Conservation (phyloP, 2,113 vertebrate species). For the Tragelaphus scriptus region DNA sequence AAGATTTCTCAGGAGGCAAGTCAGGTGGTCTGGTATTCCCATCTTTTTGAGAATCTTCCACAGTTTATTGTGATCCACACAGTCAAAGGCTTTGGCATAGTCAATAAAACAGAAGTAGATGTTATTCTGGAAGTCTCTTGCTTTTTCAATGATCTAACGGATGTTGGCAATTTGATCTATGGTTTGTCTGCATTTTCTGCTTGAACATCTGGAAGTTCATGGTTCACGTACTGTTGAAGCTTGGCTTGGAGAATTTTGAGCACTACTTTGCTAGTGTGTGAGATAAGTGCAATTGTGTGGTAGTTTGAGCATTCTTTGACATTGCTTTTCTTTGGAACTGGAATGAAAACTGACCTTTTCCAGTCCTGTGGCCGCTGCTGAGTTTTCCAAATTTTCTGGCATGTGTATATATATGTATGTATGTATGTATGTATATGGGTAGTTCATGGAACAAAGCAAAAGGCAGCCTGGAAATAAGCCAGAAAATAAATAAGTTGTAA, state of each 20-base stretch:
- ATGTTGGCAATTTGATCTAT: not conserved
- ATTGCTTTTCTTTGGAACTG: not conserved
- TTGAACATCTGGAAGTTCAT: not conserved
- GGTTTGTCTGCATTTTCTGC: not conserved
- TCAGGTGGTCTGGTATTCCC: not conserved
- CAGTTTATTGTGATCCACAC: not conserved
- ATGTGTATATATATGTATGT: rapidly evolving
- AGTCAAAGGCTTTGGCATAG: not conserved
- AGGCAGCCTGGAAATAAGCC: not conserved
- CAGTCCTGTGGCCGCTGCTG: not conserved
- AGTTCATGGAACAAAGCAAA: not conserved
- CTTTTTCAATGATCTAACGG: not conserved
- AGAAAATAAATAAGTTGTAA: not conserved
- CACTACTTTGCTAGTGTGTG: not conserved
- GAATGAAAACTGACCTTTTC: not conserved
- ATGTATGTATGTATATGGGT: not conserved
- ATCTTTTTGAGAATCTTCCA: not conserved
- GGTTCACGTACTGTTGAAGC: not conserved
- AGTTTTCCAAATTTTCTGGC: not conserved
- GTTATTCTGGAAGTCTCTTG: not conserved
- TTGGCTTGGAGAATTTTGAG: not conserved
- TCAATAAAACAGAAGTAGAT: not conserved
- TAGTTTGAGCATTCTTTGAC: not conserved
- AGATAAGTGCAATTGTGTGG: not conserved
- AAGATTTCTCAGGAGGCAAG: not conserved